Evolutionary conservation across 2,113 vertebrate species (phyloP).

Genomic region (Thunnus thynnus): DNA sequence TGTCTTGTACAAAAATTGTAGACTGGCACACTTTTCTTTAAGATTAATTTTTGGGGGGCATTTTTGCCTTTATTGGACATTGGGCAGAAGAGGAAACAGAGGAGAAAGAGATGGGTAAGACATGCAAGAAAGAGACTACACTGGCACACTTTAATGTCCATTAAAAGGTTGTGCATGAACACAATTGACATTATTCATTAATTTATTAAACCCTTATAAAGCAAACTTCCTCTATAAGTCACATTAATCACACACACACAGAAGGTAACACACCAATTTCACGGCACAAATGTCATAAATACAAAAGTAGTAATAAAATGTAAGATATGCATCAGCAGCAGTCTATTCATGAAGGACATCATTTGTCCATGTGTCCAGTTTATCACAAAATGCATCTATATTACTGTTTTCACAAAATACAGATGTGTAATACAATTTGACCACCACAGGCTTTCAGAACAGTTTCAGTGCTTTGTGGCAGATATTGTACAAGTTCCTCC

Average conservation of each 20-base stretch:
- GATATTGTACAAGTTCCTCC: not conserved
- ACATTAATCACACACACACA: slow-evolving; percentile 36
- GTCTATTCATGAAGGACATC: not conserved
- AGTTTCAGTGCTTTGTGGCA: not conserved
- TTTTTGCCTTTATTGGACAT: no score
- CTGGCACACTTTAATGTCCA: not conserved
- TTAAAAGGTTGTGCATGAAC: not conserved
- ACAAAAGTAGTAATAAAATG: slow-evolving; percentile 34
- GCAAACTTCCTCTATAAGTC: not conserved
- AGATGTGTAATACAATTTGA: no score
- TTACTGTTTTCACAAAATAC: not conserved
- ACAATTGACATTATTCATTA: not conserved
- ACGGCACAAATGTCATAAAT: slow-evolving; percentile 34
- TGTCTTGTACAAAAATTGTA: not conserved
- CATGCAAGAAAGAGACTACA: no score
- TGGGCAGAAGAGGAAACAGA: no score
- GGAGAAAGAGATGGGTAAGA: no score
- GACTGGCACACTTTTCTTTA: not conserved
- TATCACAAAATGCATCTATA: not conserved
- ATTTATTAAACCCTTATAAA: slow-evolving; percentile 21
- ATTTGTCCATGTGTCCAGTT: not conserved
- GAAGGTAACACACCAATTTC: slow-evolving; percentile 10
- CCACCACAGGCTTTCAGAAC: not conserved
- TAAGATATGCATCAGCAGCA: slow-evolving; percentile 27
- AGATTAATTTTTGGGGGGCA: no score